phyloP scores from a whole-genome alignment of 2,113 vertebrate species.

The Electrona antarctica region DNA sequence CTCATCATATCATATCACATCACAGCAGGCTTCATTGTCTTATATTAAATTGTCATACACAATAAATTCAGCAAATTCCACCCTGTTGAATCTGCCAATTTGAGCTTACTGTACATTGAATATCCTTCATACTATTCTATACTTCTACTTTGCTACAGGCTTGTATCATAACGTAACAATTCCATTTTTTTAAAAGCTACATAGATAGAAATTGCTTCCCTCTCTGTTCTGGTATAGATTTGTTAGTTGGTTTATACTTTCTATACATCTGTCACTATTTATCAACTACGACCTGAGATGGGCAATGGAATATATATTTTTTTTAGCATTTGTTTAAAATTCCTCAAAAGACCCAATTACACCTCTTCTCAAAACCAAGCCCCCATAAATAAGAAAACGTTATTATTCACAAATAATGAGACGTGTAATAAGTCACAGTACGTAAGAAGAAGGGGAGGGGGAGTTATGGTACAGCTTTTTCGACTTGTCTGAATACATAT shows the following conservation, averaged over 20 bases:
- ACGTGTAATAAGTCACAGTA: constrained; percentile 74
- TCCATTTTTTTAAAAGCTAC: constrained; percentile 46
- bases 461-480: constrained; percentile 51
- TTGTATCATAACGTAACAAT: constrained; percentile 15
- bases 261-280: constrained; percentile 13
- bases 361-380: constrained; percentile 31
- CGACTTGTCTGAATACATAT: constrained; percentile 60
- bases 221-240: constrained; percentile 33
- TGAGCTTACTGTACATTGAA: constrained; percentile 31
- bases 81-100: constrained; percentile 11
- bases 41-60: too few species aligned
- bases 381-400: constrained; percentile 63
- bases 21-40: too few species aligned
- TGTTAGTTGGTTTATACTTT: constrained; percentile 46
- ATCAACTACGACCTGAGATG: constrained; percentile 71
- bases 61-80: too few species aligned
- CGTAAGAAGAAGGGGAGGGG: constrained; percentile 25
- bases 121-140: constrained; percentile 45
- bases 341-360: constrained; percentile 43
- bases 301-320: constrained; percentile 51
- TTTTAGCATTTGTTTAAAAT: constrained; percentile 33
- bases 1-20: too few species aligned
- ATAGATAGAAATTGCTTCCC: constrained; percentile 44
- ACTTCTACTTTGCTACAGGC: constrained; percentile 55
- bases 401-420: constrained; percentile 70